A percentile compares a stretch with the other conserved stretches of the same genome.
Conservation (phyloP, 1,140 invertebrate species). For the Xylocopa sonorina region DNA sequence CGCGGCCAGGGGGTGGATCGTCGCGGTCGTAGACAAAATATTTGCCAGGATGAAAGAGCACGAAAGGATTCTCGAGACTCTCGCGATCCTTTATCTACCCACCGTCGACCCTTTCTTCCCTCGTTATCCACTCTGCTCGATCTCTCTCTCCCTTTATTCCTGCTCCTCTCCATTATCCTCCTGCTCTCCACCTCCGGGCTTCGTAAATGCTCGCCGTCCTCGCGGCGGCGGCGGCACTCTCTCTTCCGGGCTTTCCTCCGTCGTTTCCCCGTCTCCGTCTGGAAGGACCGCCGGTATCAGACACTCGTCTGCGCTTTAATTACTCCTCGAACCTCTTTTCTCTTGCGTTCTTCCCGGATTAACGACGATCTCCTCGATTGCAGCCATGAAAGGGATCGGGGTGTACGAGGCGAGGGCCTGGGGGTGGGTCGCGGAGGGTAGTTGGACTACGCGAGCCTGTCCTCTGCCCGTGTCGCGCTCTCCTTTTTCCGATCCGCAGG, state of each 20-base stretch:
- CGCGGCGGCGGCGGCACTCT: neutral
- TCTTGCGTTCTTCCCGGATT: conserved; percentile 58
- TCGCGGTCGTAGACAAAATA: conserved; percentile 45
- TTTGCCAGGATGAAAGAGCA: conserved; percentile 20
- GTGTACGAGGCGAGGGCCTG: neutral
- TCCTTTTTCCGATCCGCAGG: conserved; percentile 9
- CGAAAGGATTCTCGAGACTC: neutral
- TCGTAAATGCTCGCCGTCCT: neutral
- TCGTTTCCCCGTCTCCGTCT: neutral
- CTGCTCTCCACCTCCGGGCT: too few species aligned
- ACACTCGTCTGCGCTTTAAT: conserved; percentile 65
- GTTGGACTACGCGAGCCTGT: too few species aligned
- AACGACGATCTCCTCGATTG: conserved; percentile 62
- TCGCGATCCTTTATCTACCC: neutral
- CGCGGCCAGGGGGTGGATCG: too few species aligned
- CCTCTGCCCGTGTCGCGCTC: neutral
- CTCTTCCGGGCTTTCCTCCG: neutral
- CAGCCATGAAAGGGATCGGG: conserved; percentile 32
- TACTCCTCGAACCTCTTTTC: conserved; percentile 58
- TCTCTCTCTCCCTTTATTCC: too few species aligned
- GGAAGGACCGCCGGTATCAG: conserved; percentile 50
- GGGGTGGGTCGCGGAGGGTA: too few species aligned
- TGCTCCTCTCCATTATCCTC: conserved; percentile 5
- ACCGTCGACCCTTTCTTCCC: neutral
- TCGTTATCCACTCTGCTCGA: conserved; percentile 31